Percentiles rank a stretch among this genome's conserved stretches.
Conservation (phyloP, 1,140 invertebrate genomes). For the Acyrthosiphon pisum region DNA sequence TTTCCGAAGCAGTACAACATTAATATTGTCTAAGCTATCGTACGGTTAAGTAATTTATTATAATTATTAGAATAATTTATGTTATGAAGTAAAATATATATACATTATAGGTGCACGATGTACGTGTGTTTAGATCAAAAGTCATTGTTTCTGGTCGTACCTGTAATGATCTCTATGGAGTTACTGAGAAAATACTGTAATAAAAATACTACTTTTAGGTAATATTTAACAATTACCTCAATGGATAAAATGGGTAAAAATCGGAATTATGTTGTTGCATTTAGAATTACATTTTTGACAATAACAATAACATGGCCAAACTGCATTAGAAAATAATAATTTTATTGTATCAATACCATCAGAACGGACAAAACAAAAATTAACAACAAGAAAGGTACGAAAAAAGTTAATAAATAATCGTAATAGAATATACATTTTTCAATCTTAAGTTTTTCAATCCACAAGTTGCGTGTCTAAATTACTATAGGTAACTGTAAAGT, state of each 20-base stretch:
- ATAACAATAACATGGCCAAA: not conserved
- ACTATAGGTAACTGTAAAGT: not conserved
- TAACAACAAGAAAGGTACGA: not conserved
- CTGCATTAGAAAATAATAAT: not conserved
- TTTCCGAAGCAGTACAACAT: not conserved
- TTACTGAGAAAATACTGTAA: not conserved
- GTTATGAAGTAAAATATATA: not conserved
- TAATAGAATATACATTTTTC: not conserved
- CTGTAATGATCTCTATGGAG: not conserved
- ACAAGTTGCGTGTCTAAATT: not conserved
- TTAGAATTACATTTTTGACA: not conserved
- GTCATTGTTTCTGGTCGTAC: not conserved
- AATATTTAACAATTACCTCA: not conserved
- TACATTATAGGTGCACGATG: not conserved
- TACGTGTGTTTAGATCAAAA: not conserved
- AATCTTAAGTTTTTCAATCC: not conserved
- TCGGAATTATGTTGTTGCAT: not conserved
- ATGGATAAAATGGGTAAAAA: not conserved
- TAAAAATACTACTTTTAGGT: not conserved
- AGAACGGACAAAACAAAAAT: not conserved
- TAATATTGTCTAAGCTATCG: not conserved
- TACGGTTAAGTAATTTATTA: not conserved
- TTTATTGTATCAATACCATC: not conserved
- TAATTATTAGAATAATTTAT: constrained; percentile 11
- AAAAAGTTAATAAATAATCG: not conserved